Evolutionary conservation across 1,140 invertebrate species (phyloP).

Genomic region (Drosophila teissieri): DNA sequence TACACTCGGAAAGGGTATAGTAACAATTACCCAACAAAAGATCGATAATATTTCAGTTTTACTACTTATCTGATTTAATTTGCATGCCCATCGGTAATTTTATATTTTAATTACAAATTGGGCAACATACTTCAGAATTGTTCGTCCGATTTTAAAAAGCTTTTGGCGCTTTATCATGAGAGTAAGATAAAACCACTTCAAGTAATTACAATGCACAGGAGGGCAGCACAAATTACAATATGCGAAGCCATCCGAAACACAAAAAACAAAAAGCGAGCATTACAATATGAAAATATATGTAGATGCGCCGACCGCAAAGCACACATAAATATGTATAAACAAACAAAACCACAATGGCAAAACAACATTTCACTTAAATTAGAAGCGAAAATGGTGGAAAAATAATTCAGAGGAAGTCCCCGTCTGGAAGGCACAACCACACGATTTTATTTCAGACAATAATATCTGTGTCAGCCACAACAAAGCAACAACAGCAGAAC

Average conservation of each 20-base stretch:
- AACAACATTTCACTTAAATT: conserved; percentile 73
- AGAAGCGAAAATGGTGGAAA: conserved; percentile 73
- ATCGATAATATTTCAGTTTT: too few species aligned
- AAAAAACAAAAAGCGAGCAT: conserved; percentile 37
- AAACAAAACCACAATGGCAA: conserved; percentile 44
- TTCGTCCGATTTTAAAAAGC: conserved; percentile 27
- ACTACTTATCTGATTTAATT: too few species aligned
- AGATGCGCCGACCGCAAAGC: conserved; percentile 48
- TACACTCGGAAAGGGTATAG: too few species aligned
- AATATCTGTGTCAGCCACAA: conserved; percentile 76
- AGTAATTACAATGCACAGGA: conserved; percentile 73
- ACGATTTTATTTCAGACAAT: conserved; percentile 69
- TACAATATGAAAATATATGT: conserved; percentile 66
- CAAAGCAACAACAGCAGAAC: conserved; percentile 44
- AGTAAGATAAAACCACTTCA: conserved; percentile 66
- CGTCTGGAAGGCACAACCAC: conserved; percentile 48
- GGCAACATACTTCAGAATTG: too few species aligned
- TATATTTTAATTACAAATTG: neutral
- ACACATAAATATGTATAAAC: conserved; percentile 43
- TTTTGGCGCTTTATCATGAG: conserved; percentile 25
- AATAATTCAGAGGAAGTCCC: conserved; percentile 64
- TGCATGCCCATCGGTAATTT: too few species aligned
- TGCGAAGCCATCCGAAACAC: conserved; percentile 37
- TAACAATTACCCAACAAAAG: too few species aligned
- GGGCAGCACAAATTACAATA: conserved; percentile 42